Conservation (phyloP, 2,113 vertebrate genomes). For the Datnioides undecimradiatus region DNA sequence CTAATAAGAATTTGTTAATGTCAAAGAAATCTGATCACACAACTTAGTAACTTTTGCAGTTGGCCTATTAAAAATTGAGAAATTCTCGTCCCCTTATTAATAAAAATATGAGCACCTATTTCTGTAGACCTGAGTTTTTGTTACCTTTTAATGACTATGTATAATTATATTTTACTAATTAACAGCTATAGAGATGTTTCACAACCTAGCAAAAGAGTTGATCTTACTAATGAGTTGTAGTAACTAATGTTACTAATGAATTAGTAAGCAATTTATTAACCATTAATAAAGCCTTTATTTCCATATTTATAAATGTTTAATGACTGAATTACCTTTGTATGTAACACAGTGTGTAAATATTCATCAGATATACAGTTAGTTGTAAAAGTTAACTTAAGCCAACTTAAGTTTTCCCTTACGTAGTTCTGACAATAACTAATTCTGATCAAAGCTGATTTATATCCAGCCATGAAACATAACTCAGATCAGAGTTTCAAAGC, state of each 20-base stretch:
- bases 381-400: neutral
- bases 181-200: neutral
- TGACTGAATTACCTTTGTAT: constrained; percentile 6
- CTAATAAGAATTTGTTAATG: neutral
- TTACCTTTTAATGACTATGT: neutral
- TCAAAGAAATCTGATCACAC: neutral
- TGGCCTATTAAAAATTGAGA: neutral
- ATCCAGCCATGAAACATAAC: neutral
- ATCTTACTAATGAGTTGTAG: neutral
- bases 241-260: neutral
- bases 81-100: neutral
- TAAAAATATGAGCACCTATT: neutral
- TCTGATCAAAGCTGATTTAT: neutral
- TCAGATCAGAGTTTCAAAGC: neutral
- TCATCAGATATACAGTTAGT: constrained; percentile 11
- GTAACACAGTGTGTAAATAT: neutral
- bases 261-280: neutral
- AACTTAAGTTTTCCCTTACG: neutral
- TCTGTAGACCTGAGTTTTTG: neutral
- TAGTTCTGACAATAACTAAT: neutral
- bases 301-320: neutral
- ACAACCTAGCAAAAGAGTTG: neutral
- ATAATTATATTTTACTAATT: neutral
- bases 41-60: neutral
- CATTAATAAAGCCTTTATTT: neutral